These are phyloP conservation scores for Harmothoe impar DNA, from an alignment of 2,888 invertebrate species.

Conservation along the genomic window DNA sequence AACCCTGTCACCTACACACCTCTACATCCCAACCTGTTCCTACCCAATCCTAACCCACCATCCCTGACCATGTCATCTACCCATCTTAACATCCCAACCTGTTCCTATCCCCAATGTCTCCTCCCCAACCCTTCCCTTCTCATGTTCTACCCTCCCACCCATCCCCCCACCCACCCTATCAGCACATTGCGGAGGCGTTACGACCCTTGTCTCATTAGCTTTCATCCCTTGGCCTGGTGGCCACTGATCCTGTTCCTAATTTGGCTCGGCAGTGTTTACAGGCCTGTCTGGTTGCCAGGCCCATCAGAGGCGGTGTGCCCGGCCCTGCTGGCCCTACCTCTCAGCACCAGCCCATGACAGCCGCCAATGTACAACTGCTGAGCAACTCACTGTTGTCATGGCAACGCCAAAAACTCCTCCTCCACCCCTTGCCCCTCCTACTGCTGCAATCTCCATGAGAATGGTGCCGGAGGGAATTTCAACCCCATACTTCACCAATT, in stretches of 20 bases:
- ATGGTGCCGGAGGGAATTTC: not conserved
- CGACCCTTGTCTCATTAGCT: constrained; percentile 26
- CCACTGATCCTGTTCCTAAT: constrained; percentile 11
- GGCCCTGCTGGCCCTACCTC: not conserved
- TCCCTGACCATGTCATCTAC: no score
- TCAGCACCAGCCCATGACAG: not conserved
- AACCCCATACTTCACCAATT: not conserved
- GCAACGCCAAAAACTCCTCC: not conserved
- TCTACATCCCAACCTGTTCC: no score
- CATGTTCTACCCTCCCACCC: not conserved
- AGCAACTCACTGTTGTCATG: not conserved
- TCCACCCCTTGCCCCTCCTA: not conserved
- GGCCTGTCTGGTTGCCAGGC: constrained; percentile 41
- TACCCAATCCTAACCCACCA: no score
- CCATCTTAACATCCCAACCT: no score
- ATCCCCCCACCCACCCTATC: not conserved
- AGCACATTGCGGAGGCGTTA: not conserved
- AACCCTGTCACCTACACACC: no score
- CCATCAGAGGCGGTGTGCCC: not conserved
- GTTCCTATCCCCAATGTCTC: no score
- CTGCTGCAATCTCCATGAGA: not conserved
- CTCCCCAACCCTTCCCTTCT: not conserved
- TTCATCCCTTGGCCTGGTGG: not conserved
- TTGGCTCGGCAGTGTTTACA: not conserved
- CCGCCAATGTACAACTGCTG: not conserved